Base-by-base conservation (phyloP, 2,888 invertebrate genomes). In the Punctoribates punctum region DNA sequence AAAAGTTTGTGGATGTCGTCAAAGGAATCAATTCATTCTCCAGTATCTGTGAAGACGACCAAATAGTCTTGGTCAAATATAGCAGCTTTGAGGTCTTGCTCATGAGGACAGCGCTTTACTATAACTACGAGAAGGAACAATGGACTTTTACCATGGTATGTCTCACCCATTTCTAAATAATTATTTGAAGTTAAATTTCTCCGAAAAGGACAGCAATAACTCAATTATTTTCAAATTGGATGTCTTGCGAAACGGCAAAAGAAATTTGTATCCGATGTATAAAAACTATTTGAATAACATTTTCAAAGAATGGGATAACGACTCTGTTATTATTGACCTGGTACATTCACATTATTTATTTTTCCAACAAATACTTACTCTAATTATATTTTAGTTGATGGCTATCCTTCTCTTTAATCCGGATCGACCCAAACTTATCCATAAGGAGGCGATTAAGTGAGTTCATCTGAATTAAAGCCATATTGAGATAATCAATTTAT, bases 51-150 rank as follows among this genome's bases (percentile, higher is more conserved):
- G 93, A 96, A 82, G 94, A 93, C 81, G 96, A 97, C 84, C 96
- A 97, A 85, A 89, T 94, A 74, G 89, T 90, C 23, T 85, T 94
- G 17, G 84, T 96, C 11, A 96, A 95, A 84, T 95, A 96, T 0
- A 95, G 96, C 0, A 95, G 95, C 82, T 95, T 94, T 70, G 97
- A 98, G 85, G 92, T 98, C 90, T 91, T 98, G 90, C 91, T 98
- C 77, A 87, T 98, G 74, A 87, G 96, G 17, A 95, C 96, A 79
- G 93, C 93, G 0, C 91, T 93, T 87, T 92, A 92, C 72, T 98
- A 95, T 82, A 94, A 96, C 83, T 89, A 90, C 0, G 92, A 92
- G 80, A 89, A 90, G 80, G 91, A 94, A 82, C 90, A 91, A 73
- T 98, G 97, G 97, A 91, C 91, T 11, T 74, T 74, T 13, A 42